Evolutionary conservation across 2,113 vertebrate genomes (phyloP).

Genomic region (Upupa epops): DNA sequence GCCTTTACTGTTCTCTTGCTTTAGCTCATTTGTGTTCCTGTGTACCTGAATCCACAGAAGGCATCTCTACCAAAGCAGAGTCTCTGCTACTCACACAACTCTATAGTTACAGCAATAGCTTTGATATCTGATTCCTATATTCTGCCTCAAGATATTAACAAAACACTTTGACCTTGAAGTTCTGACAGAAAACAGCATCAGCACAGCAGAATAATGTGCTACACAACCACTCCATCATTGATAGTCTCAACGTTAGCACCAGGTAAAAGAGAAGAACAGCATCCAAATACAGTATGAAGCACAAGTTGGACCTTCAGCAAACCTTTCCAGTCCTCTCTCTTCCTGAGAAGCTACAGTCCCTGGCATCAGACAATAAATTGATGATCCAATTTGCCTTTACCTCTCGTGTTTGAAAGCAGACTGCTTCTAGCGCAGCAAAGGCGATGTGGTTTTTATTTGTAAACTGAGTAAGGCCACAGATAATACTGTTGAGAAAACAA

Average conservation of each 20-base stretch:
- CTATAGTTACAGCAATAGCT: neutral
- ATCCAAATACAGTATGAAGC: neutral
- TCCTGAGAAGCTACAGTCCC: neutral
- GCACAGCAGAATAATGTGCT: neutral
- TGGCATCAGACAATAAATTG: neutral
- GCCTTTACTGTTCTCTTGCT: neutral
- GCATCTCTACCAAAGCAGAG: neutral
- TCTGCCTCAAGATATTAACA: neutral
- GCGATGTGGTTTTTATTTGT: constrained; percentile 96
- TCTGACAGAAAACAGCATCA: neutral
- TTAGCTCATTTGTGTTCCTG: neutral
- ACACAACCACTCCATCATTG: neutral
- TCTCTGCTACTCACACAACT: neutral
- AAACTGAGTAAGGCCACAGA: constrained; percentile 98
- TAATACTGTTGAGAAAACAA: constrained; percentile 81
- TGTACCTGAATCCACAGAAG: neutral
- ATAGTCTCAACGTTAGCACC: neutral
- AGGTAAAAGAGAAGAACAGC: neutral
- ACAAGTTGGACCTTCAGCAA: neutral
- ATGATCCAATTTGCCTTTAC: constrained; percentile 68
- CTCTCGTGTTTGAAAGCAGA: constrained; percentile 98
- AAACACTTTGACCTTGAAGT: neutral
- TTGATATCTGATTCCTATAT: neutral
- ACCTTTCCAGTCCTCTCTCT: neutral
- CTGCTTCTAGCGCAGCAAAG: constrained; percentile 96